These are phyloP conservation scores for Reinhardtius hippoglossoides DNA, from an alignment of 2,113 vertebrate genomes.

Conservation along the genomic window DNA sequence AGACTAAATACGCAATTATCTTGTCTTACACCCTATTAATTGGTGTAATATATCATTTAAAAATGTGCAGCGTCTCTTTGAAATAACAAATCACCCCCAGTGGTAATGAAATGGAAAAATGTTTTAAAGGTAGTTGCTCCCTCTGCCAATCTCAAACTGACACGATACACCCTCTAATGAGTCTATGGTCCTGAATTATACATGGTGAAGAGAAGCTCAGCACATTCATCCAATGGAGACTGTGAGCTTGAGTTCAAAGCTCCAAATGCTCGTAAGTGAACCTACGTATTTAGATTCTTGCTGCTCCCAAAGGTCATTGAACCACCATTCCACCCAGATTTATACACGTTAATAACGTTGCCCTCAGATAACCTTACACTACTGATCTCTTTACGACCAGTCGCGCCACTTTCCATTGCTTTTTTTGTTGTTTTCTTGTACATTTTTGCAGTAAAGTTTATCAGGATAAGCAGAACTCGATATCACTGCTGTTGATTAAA, in stretches of 20 bases:
- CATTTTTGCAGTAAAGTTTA: background rate
- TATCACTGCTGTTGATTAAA: background rate
- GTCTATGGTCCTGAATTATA: constrained; percentile 6
- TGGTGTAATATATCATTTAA: constrained; percentile 5
- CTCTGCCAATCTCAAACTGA: background rate
- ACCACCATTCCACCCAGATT: background rate
- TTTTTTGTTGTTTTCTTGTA: background rate
- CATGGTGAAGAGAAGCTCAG: constrained; percentile 10
- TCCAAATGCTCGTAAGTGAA: background rate
- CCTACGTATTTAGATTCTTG: background rate
- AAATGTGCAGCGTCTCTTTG: constrained; percentile 2
- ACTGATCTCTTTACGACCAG: background rate
- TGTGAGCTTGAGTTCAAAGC: constrained; percentile 1
- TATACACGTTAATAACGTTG: background rate
- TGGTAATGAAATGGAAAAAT: background rate
- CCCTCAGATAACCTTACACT: background rate
- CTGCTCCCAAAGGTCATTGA: constrained; percentile 15
- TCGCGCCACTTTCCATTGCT: no score
- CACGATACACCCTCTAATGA: constrained; percentile 12
- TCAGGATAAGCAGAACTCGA: background rate
- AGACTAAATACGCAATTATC: constrained; percentile 14
- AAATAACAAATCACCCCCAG: background rate
- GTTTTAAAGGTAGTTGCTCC: background rate
- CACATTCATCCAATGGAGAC: constrained; percentile 7
- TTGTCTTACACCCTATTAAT: background rate